Evolutionary conservation across 2,113 vertebrate genomes (phyloP).

Genomic region (Fregetta grallaria): DNA sequence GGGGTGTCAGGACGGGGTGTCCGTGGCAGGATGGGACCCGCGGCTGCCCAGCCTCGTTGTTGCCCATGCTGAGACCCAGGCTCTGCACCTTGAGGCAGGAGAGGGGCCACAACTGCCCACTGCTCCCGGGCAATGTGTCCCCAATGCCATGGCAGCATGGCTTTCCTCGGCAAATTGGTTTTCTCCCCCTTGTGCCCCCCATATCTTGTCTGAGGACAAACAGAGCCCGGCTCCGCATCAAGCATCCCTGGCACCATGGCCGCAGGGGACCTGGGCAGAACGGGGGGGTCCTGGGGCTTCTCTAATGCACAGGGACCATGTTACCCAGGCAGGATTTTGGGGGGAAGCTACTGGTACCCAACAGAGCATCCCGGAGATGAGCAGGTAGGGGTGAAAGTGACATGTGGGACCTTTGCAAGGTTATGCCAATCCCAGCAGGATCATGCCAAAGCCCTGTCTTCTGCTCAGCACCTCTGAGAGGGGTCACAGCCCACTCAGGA

Average conservation of each 20-base stretch:
- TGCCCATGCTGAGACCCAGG: not conserved
- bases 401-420: not conserved
- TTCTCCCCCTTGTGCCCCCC: rapidly evolving
- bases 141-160: rapidly evolving
- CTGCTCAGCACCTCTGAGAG: not conserved
- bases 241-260: not conserved
- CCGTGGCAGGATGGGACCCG: not conserved
- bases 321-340: not conserved
- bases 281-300: not conserved
- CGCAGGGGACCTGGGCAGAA: not conserved
- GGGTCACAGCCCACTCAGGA: not conserved
- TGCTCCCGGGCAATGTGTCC: rapidly evolving
- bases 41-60: not conserved
- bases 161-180: not conserved
- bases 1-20: not conserved
- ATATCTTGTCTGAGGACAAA: not conserved
- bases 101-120: not conserved
- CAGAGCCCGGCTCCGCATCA: rapidly evolving
- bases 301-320: not conserved
- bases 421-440: not conserved
- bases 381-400: not conserved
- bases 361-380: not conserved
- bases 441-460: not conserved
- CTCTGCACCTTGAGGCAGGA: not conserved
- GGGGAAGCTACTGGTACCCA: not conserved